Evolutionary conservation across 92 coral and sea anemone genomes (phyloP).

Genomic region (Chrysogorgia sp.): DNA sequence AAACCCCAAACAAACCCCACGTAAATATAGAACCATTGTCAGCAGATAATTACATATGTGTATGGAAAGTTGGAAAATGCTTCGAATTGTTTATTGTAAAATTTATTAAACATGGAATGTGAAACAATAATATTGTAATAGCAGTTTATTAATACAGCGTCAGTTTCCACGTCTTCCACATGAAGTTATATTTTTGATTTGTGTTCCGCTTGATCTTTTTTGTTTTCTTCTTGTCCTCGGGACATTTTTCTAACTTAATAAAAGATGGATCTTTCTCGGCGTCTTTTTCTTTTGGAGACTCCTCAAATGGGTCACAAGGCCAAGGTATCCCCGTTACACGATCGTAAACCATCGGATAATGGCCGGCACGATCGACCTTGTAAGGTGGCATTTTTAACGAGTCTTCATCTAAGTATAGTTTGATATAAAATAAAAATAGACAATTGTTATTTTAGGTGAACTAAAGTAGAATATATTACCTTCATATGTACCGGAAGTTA

Average conservation of each 20-base stretch:
- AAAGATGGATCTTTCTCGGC: constrained; percentile 40
- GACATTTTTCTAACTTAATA: constrained; percentile 36
- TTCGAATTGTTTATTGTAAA: too few relatives aligned
- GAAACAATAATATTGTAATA: background rate
- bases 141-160: background rate
- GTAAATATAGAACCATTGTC: too few relatives aligned
- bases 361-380: constrained; percentile 43
- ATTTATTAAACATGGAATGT: too few relatives aligned
- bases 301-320: constrained; percentile 44
- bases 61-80: background rate
- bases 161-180: constrained; percentile 5
- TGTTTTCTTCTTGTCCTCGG: constrained; percentile 10
- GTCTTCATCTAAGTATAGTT: constrained; percentile 22
- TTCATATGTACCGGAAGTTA: too few relatives aligned
- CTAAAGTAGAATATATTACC: too few relatives aligned
- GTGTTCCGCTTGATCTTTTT: constrained; percentile 8
- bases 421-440: background rate
- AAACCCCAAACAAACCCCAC: too few relatives aligned
- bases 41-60: too few relatives aligned
- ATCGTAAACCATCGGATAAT: constrained; percentile 47
- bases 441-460: too few relatives aligned
- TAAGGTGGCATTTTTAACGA: constrained; percentile 36
- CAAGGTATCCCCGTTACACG: constrained; percentile 45
- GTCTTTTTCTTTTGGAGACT: constrained; percentile 31
- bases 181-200: background rate